Evolutionary conservation across 2,888 invertebrate species (phyloP), one percentile per base, ranked within the genome.

Genomic region (Leptogaster cylindrica): DNA sequence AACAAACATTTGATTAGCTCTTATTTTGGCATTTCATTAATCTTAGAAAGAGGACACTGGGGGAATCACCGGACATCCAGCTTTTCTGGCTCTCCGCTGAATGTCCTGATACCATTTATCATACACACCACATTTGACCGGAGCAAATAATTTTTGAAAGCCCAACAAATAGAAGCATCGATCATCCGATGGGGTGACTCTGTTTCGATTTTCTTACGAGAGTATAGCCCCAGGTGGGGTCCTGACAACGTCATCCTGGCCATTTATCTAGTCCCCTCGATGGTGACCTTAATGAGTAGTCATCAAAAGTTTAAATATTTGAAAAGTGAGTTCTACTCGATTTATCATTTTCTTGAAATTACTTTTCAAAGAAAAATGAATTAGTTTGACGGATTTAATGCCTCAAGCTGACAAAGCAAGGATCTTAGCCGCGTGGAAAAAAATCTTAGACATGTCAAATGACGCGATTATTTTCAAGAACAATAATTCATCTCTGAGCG

Each of bases 1-100:
- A 55, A 55, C 55, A 55, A 55, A 55, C 55, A 55, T 55, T 55
- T 55, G 55, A 55, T 55, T 55, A 55, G 55, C 55, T 55, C 55
- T 55, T 55, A 55, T 55, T 55, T 55, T 55, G 55, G 55, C 36
- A 55, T 55, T 55, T 55, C 55, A 55, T 55, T 55, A 55, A 55
- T 55, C 55, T 55, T 36, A 7, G 39, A n/a, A 31, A 12, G 52
- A 33, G 52, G 52, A 18, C 18, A 23, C 18, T 39, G 31, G 36
- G 39, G 23, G 39, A 39, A 23, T 36, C 25, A 31, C 18, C 36
- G 10, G n/a, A 12, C 20, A 33, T 36, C 46, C 36, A 33, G 52
- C 52, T 36, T 55, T 36, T 36, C 12, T 12, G 36, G 20, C 36
- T 12, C 36, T 14, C 12, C 27, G 27, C 55, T 55, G 55, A 55